Evolutionary conservation across 2,113 vertebrate species (phyloP), one percentile per base, ranked within the genome.

Genomic region (Acrocephalus arundinaceus): DNA sequence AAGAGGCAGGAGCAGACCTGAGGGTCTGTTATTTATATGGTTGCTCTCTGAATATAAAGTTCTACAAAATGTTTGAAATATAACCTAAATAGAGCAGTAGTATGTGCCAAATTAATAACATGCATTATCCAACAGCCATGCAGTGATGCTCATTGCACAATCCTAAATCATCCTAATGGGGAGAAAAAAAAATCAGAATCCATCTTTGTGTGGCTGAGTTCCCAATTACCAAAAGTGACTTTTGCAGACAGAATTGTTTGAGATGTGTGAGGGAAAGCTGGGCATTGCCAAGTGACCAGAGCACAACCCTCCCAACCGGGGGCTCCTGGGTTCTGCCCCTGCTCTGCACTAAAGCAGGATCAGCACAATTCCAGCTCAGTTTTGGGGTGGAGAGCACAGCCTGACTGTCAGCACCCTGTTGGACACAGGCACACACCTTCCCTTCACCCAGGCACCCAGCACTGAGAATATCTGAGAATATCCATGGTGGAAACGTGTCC

Each of bases 61-160:
- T 62, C 79, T 65, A 58, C 61, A 85, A 95, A 95, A 35, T 52
- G n/a, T 61, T 81, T 74, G 68, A 95, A 89, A 79, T 87, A 89
- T 86, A 84, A 48, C 58, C 84, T 51, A 96, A 95, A 92, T 57
- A 88, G 63, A 85, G 48, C 72, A 94, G 75, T 83, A 81, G 52
- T 81, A 84, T 68, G 24, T 92, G 94, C 92, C 88, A 92, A 88
- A 94, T 94, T 94, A 95, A 95, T 94, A 87, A 90, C 52, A 46
- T 51, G 90, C 83, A 75, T 93, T 96, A 95, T 90, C 90, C 75
- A 90, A 68, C 79, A 93, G 83, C 90, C 85, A 72, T 61, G 85
- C 85, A 87, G 82, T 35, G 88, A 72, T 87, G 65, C 86, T 90
- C 81, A 94, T 68, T 96, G 93, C 72, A 94, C 49, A 13, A 76